Evolutionary conservation across 2,797 vertebrate species (phyloP), one percentile per base, ranked within the genome.

Genomic region (Esox masquinongy): DNA sequence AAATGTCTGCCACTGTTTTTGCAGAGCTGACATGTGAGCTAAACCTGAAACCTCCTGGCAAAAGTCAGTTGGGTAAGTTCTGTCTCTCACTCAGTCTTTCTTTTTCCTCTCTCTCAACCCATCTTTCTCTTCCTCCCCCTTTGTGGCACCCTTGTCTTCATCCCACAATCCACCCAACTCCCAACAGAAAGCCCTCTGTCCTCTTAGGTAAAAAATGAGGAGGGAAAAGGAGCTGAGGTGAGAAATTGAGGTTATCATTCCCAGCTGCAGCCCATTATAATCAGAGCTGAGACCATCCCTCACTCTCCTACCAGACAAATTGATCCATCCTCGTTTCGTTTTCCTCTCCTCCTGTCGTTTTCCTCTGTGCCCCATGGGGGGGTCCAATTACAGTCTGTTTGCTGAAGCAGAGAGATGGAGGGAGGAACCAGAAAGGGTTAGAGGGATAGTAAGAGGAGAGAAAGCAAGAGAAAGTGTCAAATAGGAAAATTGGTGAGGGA

Each of bases 11-110:
- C 61, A 53, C 64, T 82, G 1, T 82, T 79, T 79, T 87, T 81
- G 74, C 89, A 98, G 96, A 96, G 89, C 86, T 98, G 86, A 96
- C 95, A 5, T 94, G 88, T 24, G 96, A 97, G 78, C 87, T 97
- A 86, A 94, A 96, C 82, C 87, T 92, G 74, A 95, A 95, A 81
- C 94, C 95, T 78, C 90, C 92, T 59, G 95, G 96, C 76, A 91
- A 88, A 71, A 94, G 84, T 47, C 95, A 95, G 86, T 94, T 96
- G 92, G 96, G 96, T 97, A 89, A 34, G 87, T 82, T 53, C 49
- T 53, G 26, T 24, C 4, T 72, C 19, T 75, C 19, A 39, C 29
- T 74, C 17, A 1, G 34, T 64, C 7, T 56, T 12, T 80, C 59
- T 68, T 19, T 39, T 39, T 39, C 36, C 36, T 39, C 36, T 39